These are phyloP conservation scores for Leptothorax acervorum DNA, from an alignment of 2,888 invertebrate species.

Conservation along the genomic window DNA sequence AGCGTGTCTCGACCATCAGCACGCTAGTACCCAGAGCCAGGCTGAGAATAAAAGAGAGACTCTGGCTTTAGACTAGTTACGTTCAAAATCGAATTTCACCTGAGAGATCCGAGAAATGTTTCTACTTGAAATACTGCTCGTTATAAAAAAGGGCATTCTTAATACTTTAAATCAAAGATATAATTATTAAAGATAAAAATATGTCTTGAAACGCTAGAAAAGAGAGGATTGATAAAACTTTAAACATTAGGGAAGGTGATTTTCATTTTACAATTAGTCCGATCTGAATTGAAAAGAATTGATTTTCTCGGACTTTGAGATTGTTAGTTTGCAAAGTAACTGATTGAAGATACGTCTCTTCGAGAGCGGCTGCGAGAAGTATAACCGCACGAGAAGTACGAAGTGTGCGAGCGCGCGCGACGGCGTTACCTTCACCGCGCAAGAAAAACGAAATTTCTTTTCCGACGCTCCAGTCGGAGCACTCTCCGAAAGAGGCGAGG, in stretches of 20 bases:
- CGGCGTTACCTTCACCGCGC: slow-evolving; percentile 25
- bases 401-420: neutral
- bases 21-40: neutral
- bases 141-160: neutral
- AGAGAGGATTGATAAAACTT: neutral
- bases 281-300: neutral
- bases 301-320: neutral
- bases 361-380: slow-evolving; percentile 12
- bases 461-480: slow-evolving; percentile 56
- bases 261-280: neutral
- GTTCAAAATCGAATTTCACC: neutral
- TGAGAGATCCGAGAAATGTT: neutral
- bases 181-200: neutral
- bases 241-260: neutral
- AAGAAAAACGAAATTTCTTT: slow-evolving; percentile 60
- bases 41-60: slow-evolving; percentile 15
- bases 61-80: neutral
- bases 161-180: neutral
- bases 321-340: neutral
- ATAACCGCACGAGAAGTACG: neutral
- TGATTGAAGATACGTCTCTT: slow-evolving; percentile 31
- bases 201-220: neutral
- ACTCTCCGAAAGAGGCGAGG: slow-evolving; percentile 60
- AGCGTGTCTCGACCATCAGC: slow-evolving; percentile 51
- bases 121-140: neutral